Conservation (phyloP, 2,797 vertebrate species). For the Acanthornis magna region DNA sequence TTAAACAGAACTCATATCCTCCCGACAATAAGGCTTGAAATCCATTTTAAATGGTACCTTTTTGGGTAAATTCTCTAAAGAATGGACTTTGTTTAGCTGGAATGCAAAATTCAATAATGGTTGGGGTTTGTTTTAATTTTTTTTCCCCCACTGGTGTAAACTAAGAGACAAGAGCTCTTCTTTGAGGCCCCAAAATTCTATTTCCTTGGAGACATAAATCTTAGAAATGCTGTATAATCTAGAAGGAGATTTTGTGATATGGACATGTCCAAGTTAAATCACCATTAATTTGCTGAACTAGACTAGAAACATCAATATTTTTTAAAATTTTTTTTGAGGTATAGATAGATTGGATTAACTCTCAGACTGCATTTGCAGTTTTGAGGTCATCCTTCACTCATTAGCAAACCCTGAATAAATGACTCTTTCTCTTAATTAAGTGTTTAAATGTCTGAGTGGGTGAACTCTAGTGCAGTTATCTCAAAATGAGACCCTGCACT, state of each 20-base stretch:
- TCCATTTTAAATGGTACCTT: background rate
- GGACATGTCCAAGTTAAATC: background rate
- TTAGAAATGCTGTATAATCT: background rate
- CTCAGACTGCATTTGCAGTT: background rate
- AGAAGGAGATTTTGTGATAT: background rate
- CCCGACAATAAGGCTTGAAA: background rate
- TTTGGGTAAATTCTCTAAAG: background rate
- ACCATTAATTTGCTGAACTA: background rate
- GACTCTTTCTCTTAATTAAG: background rate
- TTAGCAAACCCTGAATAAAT: background rate
- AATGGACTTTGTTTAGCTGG: accelerated
- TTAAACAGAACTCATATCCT: background rate
- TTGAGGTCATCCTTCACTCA: background rate
- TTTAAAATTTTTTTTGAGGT: background rate
- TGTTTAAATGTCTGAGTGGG: background rate
- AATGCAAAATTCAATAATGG: background rate
- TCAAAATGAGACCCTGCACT: background rate
- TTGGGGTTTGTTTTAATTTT: background rate
- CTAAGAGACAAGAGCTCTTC: background rate
- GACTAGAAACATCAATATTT: background rate
- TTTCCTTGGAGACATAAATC: background rate
- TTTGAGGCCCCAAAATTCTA: background rate
- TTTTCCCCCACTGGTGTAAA: background rate
- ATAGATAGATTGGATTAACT: background rate
- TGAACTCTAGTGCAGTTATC: background rate